phyloP scores from a whole-genome alignment of 2,113 vertebrate genomes.

The Sinosuthora webbiana region DNA sequence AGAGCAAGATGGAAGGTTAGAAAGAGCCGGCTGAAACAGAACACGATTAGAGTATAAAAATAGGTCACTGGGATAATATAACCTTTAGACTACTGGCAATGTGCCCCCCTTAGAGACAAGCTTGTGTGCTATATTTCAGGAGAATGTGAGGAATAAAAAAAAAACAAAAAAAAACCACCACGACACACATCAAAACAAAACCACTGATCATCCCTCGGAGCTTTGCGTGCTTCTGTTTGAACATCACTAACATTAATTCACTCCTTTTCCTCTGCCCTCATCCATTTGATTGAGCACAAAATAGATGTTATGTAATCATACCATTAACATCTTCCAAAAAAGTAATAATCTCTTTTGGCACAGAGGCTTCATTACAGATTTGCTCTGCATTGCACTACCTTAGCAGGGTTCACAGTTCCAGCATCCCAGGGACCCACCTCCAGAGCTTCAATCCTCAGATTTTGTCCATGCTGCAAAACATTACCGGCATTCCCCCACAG shows the following conservation, averaged over 20 bases:
- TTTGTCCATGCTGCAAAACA: conserved; percentile 20
- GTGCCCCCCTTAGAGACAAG: conserved; percentile 44
- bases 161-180: background rate
- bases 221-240: conserved; percentile 52
- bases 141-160: conserved; percentile 34
- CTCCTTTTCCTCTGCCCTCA: conserved; percentile 39
- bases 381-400: background rate
- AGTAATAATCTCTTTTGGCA: conserved; percentile 12
- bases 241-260: conserved; percentile 35
- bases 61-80: conserved; percentile 69
- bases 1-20: background rate
- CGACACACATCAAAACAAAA: conserved; percentile 45
- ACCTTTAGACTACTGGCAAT: conserved; percentile 65
- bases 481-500: background rate
- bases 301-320: conserved; percentile 20
- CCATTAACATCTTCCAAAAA: conserved; percentile 37
- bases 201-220: conserved; percentile 23
- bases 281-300: conserved; percentile 29
- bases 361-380: conserved; percentile 13
- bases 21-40: conserved; percentile 21
- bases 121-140: conserved; percentile 14
- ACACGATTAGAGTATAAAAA: conserved; percentile 52
- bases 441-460: background rate
- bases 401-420: background rate
- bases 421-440: conserved; percentile 5